Percentiles rank a stretch among this genome's conserved stretches.
phyloP scores from a whole-genome alignment of 53 echinoderm and acorn worm species.

The Paracentrotus lividus region DNA sequence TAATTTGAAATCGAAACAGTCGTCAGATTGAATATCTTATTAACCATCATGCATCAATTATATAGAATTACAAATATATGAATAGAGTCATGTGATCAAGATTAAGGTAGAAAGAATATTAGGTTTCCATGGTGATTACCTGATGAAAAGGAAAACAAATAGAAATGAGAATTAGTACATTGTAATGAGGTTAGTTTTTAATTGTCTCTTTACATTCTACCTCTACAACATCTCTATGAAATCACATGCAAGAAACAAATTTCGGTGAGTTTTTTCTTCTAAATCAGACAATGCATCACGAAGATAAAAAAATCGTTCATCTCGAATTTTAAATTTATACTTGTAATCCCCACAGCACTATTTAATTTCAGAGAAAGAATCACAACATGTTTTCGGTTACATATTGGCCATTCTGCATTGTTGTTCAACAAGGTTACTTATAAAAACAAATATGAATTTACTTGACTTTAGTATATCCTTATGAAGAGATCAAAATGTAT shows the following conservation, averaged over 20 bases:
- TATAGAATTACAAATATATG: not conserved
- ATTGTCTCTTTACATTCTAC: not conserved
- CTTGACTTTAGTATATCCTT: too few relatives aligned
- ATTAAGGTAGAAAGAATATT: not conserved
- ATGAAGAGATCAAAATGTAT: too few relatives aligned
- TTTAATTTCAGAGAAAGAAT: too few relatives aligned
- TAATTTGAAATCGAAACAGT: not conserved
- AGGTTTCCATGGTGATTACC: not conserved
- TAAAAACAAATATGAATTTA: too few relatives aligned
- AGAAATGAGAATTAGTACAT: not conserved
- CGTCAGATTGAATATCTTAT: not conserved
- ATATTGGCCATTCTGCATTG: too few relatives aligned
- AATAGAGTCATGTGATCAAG: not conserved
- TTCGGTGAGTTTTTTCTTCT: not conserved
- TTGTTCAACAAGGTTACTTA: too few relatives aligned
- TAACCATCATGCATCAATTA: not conserved
- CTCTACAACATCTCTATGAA: not conserved
- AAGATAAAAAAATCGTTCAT: too few relatives aligned
- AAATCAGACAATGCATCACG: too few relatives aligned
- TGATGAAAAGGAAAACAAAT: not conserved
- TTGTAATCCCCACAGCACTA: too few relatives aligned
- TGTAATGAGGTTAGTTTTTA: conserved; percentile 6
- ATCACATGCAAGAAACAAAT: not conserved
- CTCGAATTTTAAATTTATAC: too few relatives aligned
- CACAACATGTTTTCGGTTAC: too few relatives aligned